Conservation (phyloP, 2,113 vertebrate genomes). For the Chelonoidis abingdonii region DNA sequence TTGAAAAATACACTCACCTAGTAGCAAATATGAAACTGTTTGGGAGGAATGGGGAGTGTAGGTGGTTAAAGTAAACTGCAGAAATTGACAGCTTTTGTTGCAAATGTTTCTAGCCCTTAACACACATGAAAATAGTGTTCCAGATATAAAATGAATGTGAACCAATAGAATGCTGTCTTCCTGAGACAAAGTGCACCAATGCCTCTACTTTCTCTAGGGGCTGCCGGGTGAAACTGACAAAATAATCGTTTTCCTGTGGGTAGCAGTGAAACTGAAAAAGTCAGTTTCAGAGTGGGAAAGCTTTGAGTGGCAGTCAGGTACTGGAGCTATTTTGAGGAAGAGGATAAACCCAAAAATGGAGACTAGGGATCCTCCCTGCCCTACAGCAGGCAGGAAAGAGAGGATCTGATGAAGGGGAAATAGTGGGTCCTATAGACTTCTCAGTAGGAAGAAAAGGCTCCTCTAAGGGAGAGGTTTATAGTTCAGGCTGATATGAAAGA, state of each 20-base stretch:
- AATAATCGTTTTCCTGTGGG: not conserved
- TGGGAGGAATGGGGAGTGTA: rapidly evolving
- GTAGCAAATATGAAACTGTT: not conserved
- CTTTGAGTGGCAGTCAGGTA: not conserved
- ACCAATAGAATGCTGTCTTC: not conserved
- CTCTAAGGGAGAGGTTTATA: not conserved
- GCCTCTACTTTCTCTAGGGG: not conserved
- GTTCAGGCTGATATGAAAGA: not conserved
- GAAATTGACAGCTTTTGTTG: not conserved
- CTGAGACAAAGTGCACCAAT: not conserved
- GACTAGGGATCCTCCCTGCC: not conserved
- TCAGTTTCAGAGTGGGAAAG: not conserved
- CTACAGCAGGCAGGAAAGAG: not conserved
- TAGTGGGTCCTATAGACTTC: not conserved
- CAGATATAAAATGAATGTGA: too few species aligned
- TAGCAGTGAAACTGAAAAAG: not conserved
- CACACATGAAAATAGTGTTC: not conserved
- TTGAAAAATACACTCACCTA: not conserved
- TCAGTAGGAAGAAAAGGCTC: not conserved
- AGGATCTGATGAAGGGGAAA: not conserved
- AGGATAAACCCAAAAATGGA: not conserved
- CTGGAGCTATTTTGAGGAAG: not conserved
- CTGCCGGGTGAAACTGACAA: not conserved
- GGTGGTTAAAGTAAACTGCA: not conserved
- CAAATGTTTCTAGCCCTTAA: not conserved